Percentiles rank a stretch among this genome's conserved stretches.
Conservation (phyloP, 2,888 invertebrate species). For the Sesia apiformis region DNA sequence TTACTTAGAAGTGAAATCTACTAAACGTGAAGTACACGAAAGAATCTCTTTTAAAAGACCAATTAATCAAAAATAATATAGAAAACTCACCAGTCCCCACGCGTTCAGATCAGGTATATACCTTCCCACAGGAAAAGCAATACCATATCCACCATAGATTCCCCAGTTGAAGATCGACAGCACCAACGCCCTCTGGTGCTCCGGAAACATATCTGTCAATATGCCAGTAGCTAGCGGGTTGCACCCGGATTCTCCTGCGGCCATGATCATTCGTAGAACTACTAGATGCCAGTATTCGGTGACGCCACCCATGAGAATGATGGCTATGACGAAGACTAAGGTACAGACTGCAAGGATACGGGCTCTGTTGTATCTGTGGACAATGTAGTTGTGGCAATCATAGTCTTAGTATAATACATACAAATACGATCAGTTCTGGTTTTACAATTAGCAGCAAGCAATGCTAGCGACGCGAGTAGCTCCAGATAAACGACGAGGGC, state of each 20-base stretch:
- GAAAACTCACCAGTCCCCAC: constrained; percentile 78
- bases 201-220: constrained; percentile 86
- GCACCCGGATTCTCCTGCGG: constrained; percentile 91
- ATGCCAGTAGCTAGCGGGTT: constrained; percentile 91
- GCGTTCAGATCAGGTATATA: constrained; percentile 85
- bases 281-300: constrained; percentile 93
- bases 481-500: no score
- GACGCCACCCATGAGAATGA: constrained; percentile 88
- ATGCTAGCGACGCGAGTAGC: no score
- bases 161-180: constrained; percentile 97
- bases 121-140: constrained; percentile 93
- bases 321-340: constrained; percentile 86
- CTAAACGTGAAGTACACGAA: no score
- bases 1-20: no score
- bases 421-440: no score
- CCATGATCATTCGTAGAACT: constrained; percentile 87
- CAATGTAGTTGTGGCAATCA: background rate
- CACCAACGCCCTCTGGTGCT: constrained; percentile 87
- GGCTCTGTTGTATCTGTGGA: constrained; percentile 78
- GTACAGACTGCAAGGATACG: constrained; percentile 85
- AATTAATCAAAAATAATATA: background rate
- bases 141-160: constrained; percentile 94
- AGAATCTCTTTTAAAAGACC: no score
- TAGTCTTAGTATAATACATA: background rate
- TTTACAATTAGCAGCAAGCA: no score